Evolutionary conservation across 2,113 vertebrate genomes (phyloP), one percentile per base, ranked within the genome.

Genomic region (Poecilia latipinna): DNA sequence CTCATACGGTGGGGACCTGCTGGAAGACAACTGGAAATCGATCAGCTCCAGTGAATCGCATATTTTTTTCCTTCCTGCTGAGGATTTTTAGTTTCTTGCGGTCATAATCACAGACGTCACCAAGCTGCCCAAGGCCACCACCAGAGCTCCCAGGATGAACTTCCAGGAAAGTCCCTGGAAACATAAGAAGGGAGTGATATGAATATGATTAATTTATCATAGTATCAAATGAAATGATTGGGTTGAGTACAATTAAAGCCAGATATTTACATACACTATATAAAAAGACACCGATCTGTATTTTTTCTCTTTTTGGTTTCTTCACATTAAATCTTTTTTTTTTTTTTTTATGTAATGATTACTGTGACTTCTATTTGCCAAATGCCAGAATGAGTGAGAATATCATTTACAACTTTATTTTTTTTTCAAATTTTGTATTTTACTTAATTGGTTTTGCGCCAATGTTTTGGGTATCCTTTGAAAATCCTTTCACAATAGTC

Each of bases 121-220:
- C 77, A 96, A 91, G 87, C 95, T 94, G 73, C 92, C 92, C 83
- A 95, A 78, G 63, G 94, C 94, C 84, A 95, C 93, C 79, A 91
- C 87, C 86, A 94, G 80, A 75, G 94, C 95, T 72, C 93, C 94
- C 0, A 95, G 90, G 73, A 96, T 81, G 77, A 94, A 80, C 86
- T 93, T 94, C 93, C 92, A 94, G 75, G 93, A 93, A 80, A 94
- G 87, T 74, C 88, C 93, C 95, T 95, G 92, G 90, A 35, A 78
- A 66, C 64, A 63, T 15, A 69, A 61, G 35, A 32, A 70, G 32
- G 57, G 4, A 67, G 8, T 10, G 1, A 29, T 74, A 3, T 68
- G 29, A 68, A 39, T 26, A 6, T 4, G 31, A 4, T 4, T 35
- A 39, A 44, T 1, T 51, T 17, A 1, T 61, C 0, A 48, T 65